Evolutionary conservation across 2,888 invertebrate genomes (phyloP).

Genomic region (Tricholauxania praeusta): DNA sequence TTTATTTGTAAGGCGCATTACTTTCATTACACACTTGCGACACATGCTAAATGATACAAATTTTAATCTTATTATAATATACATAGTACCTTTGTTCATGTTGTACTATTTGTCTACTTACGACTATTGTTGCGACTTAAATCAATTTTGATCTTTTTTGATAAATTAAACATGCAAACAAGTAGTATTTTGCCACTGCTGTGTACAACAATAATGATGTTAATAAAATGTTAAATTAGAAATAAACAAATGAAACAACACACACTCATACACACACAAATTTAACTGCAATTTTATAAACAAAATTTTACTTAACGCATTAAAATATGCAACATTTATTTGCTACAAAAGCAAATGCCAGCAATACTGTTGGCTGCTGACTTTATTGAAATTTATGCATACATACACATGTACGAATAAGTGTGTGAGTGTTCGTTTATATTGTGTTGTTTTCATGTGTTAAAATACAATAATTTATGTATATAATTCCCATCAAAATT

Average conservation of each 20-base stretch:
- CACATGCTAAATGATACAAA: too few species aligned
- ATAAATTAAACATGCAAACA: conserved; percentile 34
- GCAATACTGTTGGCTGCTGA: conserved; percentile 11
- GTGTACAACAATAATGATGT: conserved; percentile 16
- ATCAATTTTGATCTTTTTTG: conserved; percentile 15
- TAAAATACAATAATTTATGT: conserved; percentile 55
- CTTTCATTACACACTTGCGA: too few species aligned
- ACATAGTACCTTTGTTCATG: too few species aligned
- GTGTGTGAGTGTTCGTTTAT: conserved; percentile 19
- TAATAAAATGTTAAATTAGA: conserved; percentile 30
- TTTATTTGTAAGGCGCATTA: too few species aligned
- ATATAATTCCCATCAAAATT: conserved; percentile 57
- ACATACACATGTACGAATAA: not conserved
- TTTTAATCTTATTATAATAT: too few species aligned
- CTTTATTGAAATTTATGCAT: too few species aligned
- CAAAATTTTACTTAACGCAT: conserved; percentile 37
- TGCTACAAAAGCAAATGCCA: conserved; percentile 17
- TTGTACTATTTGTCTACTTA: not conserved
- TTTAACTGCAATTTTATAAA: conserved; percentile 45
- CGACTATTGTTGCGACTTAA: not conserved
- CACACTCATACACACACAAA: conserved; percentile 20
- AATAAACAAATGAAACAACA: conserved; percentile 17
- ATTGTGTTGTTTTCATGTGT: conserved; percentile 17
- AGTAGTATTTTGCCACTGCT: not conserved
- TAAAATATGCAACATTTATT: conserved; percentile 32